These are phyloP conservation scores for Parnassius smintheus DNA, from an alignment of 2,888 invertebrate species.

Conservation along the genomic window DNA sequence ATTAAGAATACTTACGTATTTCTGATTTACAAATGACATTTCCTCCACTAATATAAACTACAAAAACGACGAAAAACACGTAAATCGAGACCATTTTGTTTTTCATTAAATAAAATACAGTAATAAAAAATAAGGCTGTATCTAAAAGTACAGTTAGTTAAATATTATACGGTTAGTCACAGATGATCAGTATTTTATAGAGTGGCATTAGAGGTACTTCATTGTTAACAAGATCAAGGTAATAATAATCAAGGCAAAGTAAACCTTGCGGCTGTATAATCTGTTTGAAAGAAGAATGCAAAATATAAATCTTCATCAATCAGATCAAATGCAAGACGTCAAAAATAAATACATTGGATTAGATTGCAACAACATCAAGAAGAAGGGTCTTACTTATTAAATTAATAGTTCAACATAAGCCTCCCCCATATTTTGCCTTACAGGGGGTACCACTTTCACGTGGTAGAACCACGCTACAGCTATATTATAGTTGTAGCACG, in stretches of 20 bases:
- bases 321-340: too few relatives aligned
- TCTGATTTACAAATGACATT: background rate
- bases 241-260: conserved; percentile 11
- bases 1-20: conserved; percentile 18
- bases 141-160: conserved; percentile 11
- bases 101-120: background rate
- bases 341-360: too few relatives aligned
- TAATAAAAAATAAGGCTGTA: background rate
- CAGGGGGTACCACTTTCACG: too few relatives aligned
- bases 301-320: too few relatives aligned
- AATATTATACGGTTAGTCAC: conserved; percentile 3
- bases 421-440: too few relatives aligned
- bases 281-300: too few relatives aligned
- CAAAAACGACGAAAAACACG: background rate
- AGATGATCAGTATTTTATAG: conserved; percentile 18
- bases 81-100: conserved; percentile 6
- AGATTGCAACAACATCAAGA: too few relatives aligned
- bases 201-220: conserved; percentile 15
- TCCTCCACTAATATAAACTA: background rate
- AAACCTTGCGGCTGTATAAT: background rate
- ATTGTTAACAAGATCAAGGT: conserved; percentile 24
- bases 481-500: too few relatives aligned
- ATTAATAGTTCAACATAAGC: too few relatives aligned
- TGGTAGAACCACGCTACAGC: too few relatives aligned
- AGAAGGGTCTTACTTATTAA: too few relatives aligned